Evolutionary conservation across 2,113 vertebrate genomes (phyloP), one percentile per base, ranked within the genome.

Genomic region (Merops nubicus): DNA sequence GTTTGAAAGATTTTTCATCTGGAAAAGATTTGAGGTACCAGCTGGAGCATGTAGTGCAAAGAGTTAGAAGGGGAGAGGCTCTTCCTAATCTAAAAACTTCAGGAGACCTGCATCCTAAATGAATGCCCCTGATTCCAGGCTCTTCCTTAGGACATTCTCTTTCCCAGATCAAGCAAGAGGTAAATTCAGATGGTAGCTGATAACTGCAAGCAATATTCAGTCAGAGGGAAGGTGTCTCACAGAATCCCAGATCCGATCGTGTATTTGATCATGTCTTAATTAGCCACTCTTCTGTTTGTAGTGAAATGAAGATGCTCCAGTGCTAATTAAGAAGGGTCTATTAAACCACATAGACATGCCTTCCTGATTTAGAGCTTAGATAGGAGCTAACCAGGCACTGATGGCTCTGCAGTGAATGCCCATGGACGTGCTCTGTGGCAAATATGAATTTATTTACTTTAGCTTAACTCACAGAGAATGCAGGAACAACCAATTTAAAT

Each of bases 361-460:
- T 68, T 63, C 64, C 45, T 45, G 36, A 48, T 83, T 68, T 15
- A 21, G 53, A 51, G 7, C 38, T 45, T 36, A 42, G 56, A 8
- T 1, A 1, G 0, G 11, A 26, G 6, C 64, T 47, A 91, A 4
- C 17, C 19, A 33, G n/a, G 26, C 50, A n/a, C 23, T 1, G 4
- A 5, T 34, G 57, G 18, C 53, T 75, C 56, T 89, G 51, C 67
- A 60, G 19, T 9, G 16, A 77, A 19, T 14, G 31, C 18, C 48
- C n/a, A 17, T 3, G 0, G 20, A 23, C 0, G 10, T 80, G 36
- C 38, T 60, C 65, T n/a, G 20, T 48, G 43, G 8, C 21, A 60
- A 72, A 54, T 2, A 12, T 6, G 38, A 31, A 87, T 51, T 79
- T 53, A 29, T 78, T 77, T 87, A 50, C 23, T 50, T 68, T 18